Base-by-base conservation (phyloP, 2,797 vertebrate species). In the Fringilla coelebs region DNA sequence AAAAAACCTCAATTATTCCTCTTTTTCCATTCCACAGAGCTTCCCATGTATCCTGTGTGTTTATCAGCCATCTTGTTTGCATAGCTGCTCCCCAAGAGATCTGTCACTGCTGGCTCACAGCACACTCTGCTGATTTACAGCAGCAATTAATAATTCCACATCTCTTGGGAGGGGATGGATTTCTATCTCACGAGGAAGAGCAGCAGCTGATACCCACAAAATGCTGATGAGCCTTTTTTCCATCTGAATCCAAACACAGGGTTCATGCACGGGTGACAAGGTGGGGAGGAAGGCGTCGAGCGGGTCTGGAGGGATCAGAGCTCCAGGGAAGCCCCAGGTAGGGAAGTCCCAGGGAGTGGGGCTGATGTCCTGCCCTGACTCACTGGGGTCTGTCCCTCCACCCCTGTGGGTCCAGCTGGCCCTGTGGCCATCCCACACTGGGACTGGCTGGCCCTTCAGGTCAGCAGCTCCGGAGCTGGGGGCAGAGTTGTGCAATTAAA, bases 41-140 rank as follows among this genome's bases (percentile, higher is more conserved):
- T 89, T 82, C 36, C 79, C 54, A 62, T 17, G 2, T 40, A 32
- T 63, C 77, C 86, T 74, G 72, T 66, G 67, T 61, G 93, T 97
- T 95, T 67, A 60, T 38, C 88, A 96, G 65, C 65, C 58, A 88
- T 89, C 85, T 89, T 89, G 77, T 83, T 96, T 91, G 86, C 74
- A 85, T 83, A 78, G 87, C 61, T 93, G 57, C 52, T 84, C 72
- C 93, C 72, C 57, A 63, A 54, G 84, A 75, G 81, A 79, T 94
- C 65, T 85, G 75, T 85, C 80, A 93, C 3, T 31, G 74, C 61
- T 89, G 94, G 75, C 91, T 91, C 93, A 54, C 80, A 96, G 95
- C 93, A 96, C 96, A 94, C 62, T 92, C 87, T 95, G 90, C 84
- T 91, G 85, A 96, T 95, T 96, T 95, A 85, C 84, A 82, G 61